These are phyloP conservation scores for Halcyon badia DNA, from an alignment of 2,797 vertebrate species.

Conservation along the genomic window DNA sequence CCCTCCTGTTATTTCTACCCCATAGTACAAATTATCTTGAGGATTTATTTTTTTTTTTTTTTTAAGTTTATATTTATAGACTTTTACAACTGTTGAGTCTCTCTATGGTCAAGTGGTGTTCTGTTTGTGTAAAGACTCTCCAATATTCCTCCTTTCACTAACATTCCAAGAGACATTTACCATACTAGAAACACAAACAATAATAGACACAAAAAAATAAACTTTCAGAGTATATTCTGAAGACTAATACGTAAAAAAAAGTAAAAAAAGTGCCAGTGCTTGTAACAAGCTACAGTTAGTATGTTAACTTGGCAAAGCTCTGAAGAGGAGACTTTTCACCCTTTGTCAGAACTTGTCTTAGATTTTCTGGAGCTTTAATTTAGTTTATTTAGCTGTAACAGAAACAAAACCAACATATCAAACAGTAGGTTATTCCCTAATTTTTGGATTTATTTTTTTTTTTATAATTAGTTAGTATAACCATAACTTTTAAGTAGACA, in stretches of 20 bases:
- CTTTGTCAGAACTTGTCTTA: background rate
- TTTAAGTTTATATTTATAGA: background rate
- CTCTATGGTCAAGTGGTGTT: background rate
- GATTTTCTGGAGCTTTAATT: background rate
- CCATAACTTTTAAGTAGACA: background rate
- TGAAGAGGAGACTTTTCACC: background rate
- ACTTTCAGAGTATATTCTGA: background rate
- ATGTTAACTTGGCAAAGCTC: background rate
- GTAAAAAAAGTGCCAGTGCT: background rate
- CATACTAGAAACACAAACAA: background rate
- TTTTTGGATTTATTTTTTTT: background rate
- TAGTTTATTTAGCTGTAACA: background rate
- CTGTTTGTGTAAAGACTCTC: background rate
- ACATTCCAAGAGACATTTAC: background rate
- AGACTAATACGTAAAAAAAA: background rate
- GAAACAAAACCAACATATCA: background rate
- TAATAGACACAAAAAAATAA: background rate
- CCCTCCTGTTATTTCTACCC: background rate
- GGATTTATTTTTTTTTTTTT: background rate
- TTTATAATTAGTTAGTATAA: background rate
- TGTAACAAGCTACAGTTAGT: background rate
- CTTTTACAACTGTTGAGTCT: background rate
- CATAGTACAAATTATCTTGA: background rate
- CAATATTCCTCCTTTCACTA: background rate
- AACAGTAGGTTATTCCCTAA: background rate